These are phyloP conservation scores for Agelastica alni DNA, from an alignment of 2,888 invertebrate species.

Conservation along the genomic window DNA sequence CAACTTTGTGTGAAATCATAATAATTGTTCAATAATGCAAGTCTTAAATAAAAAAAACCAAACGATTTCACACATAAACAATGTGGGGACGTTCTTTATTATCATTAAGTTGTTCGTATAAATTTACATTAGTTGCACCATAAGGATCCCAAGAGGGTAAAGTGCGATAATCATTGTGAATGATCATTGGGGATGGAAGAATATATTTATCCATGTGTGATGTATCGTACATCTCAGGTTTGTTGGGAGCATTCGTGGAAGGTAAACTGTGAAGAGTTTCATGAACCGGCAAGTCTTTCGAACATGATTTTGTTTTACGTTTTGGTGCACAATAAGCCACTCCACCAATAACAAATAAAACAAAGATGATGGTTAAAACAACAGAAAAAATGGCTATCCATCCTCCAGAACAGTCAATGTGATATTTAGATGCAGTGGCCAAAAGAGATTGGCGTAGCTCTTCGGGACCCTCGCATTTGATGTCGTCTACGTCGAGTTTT, in stretches of 20 bases:
- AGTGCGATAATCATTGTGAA: constrained; percentile 51
- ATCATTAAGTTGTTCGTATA: constrained; percentile 56
- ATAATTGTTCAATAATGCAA: too few species aligned
- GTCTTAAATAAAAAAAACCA: too few species aligned
- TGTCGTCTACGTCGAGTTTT: constrained; percentile 62
- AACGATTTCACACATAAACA: constrained; percentile 61
- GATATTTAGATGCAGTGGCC: constrained; percentile 65
- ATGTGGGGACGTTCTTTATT: constrained; percentile 56
- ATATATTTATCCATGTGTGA: constrained; percentile 49
- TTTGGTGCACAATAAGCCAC: constrained; percentile 51
- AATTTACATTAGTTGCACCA: constrained; percentile 43
- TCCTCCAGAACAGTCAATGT: constrained; percentile 66
- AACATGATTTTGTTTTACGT: constrained; percentile 41
- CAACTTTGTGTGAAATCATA: too few species aligned
- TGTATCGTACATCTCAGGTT: constrained; percentile 43
- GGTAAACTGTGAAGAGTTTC: constrained; percentile 35
- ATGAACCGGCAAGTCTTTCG: constrained; percentile 41
- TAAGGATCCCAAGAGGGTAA: constrained; percentile 54
- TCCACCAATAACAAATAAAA: constrained; percentile 46
- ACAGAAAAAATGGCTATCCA: constrained; percentile 66
- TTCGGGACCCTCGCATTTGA: constrained; percentile 65
- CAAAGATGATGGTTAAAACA: constrained; percentile 51
- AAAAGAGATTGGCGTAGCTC: constrained; percentile 61
- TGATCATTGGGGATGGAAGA: constrained; percentile 47
- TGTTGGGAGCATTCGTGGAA: constrained; percentile 34